Evolutionary conservation across 2,888 invertebrate species (phyloP).

Genomic region (Drosophila austrosaltans): DNA sequence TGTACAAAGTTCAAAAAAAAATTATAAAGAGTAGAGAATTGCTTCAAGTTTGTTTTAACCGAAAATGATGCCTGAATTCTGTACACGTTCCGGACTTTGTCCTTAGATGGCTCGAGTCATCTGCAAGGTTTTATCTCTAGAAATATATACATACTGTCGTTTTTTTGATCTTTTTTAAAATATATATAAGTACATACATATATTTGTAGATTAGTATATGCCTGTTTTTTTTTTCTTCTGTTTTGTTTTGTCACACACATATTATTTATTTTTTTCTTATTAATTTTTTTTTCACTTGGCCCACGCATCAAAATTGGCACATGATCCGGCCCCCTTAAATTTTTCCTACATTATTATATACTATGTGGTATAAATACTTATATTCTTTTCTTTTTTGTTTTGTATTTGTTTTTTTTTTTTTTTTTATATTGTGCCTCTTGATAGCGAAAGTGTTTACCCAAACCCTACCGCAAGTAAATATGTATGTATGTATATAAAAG

Average conservation of each 20-base stretch:
- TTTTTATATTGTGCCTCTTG: not conserved
- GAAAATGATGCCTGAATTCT: conserved; percentile 21
- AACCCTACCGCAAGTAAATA: not conserved
- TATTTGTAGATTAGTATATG: not conserved
- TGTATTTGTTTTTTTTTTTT: not conserved
- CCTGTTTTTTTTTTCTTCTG: not conserved
- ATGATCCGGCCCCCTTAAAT: conserved; percentile 49
- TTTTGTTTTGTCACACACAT: not conserved
- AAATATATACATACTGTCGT: not conserved
- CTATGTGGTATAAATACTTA: not conserved
- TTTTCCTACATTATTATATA: not conserved
- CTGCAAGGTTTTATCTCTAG: conserved; percentile 39
- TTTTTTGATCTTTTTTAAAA: not conserved
- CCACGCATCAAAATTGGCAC: conserved; percentile 54
- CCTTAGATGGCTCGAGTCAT: conserved; percentile 25
- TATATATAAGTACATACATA: conserved; percentile 15
- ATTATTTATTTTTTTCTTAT: conserved; percentile 14
- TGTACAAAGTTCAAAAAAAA: conserved; percentile 55
- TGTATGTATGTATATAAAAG: not conserved
- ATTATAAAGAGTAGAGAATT: not conserved
- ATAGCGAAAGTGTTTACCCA: conserved; percentile 8
- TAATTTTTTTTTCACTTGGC: conserved; percentile 20
- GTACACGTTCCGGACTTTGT: conserved; percentile 40
- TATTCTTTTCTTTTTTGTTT: conserved; percentile 1
- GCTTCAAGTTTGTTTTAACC: not conserved